These are phyloP conservation scores for Aplodontia rufa DNA, from an alignment of 2,113 vertebrate species.

Conservation along the genomic window DNA sequence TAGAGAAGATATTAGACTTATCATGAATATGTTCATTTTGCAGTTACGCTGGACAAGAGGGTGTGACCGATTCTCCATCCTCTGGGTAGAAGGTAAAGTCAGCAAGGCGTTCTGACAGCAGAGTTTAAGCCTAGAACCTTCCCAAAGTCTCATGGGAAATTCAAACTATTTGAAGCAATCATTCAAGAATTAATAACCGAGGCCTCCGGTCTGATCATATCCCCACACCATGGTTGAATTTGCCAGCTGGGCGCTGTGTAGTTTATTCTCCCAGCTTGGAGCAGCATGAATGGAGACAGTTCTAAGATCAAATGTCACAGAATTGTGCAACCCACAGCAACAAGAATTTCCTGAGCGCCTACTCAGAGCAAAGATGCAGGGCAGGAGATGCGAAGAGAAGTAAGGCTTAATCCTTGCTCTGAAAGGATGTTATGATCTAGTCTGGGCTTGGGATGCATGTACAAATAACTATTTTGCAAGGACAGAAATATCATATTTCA, in stretches of 20 bases:
- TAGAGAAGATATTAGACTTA: neutral
- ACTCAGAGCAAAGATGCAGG: conserved; percentile 8
- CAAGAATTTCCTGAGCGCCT: conserved; percentile 29
- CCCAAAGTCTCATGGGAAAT: neutral
- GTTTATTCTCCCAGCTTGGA: neutral
- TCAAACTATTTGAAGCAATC: neutral
- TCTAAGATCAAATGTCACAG: conserved; percentile 49
- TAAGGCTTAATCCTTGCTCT: neutral
- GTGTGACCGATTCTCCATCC: neutral
- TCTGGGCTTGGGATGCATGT: neutral
- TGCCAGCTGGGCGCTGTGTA: neutral
- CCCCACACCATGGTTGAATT: conserved; percentile 11
- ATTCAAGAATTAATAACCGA: conserved; percentile 45
- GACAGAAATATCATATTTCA: neutral
- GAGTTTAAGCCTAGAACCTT: neutral
- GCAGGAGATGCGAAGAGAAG: neutral
- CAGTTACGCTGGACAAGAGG: neutral
- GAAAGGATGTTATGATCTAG: neutral
- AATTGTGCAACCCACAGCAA: conserved; percentile 39
- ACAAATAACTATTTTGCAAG: conserved; percentile 30
- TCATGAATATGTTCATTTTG: neutral
- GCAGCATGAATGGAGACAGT: neutral
- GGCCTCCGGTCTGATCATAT: neutral
- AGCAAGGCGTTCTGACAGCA: neutral
- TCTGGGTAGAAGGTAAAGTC: neutral